Percentiles rank a stretch among this genome's conserved stretches.
These are phyloP conservation scores for Anguilla megastoma DNA, from an alignment of 2,797 vertebrate species.

Conservation along the genomic window DNA sequence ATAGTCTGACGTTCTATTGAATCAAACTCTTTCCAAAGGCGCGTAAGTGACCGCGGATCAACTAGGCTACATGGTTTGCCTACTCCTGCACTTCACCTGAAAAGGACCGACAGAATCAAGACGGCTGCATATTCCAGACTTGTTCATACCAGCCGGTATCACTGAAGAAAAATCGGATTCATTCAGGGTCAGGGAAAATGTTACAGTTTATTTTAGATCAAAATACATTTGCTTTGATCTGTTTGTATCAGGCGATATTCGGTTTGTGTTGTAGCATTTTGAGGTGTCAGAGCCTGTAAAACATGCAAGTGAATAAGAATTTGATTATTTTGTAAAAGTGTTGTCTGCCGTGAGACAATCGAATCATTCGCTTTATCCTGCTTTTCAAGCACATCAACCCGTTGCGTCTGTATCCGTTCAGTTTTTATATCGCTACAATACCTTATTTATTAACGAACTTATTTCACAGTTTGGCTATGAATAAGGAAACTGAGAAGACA, in stretches of 20 bases:
- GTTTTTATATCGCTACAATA: neutral
- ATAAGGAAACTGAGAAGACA: neutral
- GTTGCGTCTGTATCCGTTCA: neutral
- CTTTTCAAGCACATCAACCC: neutral
- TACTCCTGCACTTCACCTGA: neutral
- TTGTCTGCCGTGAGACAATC: neutral
- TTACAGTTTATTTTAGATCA: neutral
- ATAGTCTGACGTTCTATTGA: slow-evolving; percentile 62
- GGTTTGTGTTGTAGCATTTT: neutral
- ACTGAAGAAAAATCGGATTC: neutral
- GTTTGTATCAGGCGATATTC: neutral
- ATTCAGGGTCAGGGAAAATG: neutral
- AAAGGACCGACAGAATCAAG: neutral
- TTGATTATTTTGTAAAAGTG: neutral
- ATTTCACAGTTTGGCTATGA: neutral
- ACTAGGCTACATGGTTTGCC: neutral
- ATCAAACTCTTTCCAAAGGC: slow-evolving; percentile 49
- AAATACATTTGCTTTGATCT: slow-evolving; percentile 3
- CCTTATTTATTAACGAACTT: neutral
- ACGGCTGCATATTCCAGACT: too few relatives aligned
- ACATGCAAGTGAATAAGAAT: neutral
- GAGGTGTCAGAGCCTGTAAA: neutral
- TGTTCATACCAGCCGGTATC: neutral
- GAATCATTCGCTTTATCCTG: neutral
- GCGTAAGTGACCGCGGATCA: slow-evolving; percentile 17